Percentiles rank a stretch among this genome's conserved stretches.
These are phyloP conservation scores for Micropoecilia bifurca DNA, from an alignment of 2,797 vertebrate genomes.

Conservation along the genomic window DNA sequence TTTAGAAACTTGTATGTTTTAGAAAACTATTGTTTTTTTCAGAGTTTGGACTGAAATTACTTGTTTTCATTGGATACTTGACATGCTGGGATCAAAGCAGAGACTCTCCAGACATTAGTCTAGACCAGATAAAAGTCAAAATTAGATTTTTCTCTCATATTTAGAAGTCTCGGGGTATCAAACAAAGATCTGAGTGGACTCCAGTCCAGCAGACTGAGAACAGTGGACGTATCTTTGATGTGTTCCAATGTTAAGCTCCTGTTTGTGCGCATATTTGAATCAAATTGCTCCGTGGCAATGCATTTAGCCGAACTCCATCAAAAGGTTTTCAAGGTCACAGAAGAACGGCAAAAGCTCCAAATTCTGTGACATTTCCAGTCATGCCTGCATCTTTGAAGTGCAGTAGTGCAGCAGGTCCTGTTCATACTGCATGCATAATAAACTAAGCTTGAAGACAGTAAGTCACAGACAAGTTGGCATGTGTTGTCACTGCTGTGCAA, in stretches of 20 bases:
- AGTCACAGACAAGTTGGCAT: neutral
- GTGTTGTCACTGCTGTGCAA: constrained; percentile 15
- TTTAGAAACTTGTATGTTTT: neutral
- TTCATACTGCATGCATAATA: constrained; percentile 34
- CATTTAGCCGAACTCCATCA: constrained; percentile 12
- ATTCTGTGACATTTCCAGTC: constrained; percentile 37
- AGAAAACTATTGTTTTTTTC: neutral
- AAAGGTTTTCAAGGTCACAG: constrained; percentile 10
- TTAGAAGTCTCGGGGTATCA: constrained; percentile 21
- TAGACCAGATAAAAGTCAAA: constrained; percentile 17
- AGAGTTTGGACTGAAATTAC: neutral
- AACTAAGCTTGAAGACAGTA: constrained; percentile 18
- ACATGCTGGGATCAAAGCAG: constrained; percentile 8
- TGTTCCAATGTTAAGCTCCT: constrained; percentile 21
- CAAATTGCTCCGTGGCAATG: neutral
- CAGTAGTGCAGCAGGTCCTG: neutral
- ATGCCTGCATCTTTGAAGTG: constrained; percentile 41
- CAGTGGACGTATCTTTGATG: constrained; percentile 34
- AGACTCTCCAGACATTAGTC: constrained; percentile 1
- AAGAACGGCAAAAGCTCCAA: constrained; percentile 24
- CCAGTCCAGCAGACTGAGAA: constrained; percentile 17
- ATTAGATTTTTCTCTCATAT: constrained; percentile 23
- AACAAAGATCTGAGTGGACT: constrained; percentile 9
- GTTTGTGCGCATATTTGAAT: neutral
- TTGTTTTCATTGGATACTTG: neutral